Evolutionary conservation across 2,797 vertebrate genomes (phyloP), one percentile per base, ranked within the genome.

Genomic region (Betta splendens): DNA sequence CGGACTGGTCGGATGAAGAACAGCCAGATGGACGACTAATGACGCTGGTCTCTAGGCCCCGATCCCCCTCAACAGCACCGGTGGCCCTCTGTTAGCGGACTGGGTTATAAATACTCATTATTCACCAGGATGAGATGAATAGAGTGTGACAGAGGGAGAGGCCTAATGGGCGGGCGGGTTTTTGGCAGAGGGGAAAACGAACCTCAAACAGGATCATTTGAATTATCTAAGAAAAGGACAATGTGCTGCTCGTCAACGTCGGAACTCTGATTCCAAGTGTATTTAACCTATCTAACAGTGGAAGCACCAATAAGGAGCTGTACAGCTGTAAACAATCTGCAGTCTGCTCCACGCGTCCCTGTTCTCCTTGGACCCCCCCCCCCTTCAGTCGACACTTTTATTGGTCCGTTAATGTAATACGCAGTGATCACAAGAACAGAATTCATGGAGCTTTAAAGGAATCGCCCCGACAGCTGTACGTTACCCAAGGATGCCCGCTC

Each of bases 71-170:
- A 40, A 51, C 18, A 31, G 17, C 53, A 75, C 32, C 37, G 61
- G 62, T 31, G 21, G 46, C 15, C 42, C 36, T 55, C 67, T 66
- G 68, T 75, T 69, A 57, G 61, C 32, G 64, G 61, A 62, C 47
- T 43, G 20, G 18, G 59, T 60, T 80, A 83, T 71, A 79, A 77
- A 84, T 83, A 87, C 47, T 49, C 1, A 0, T 80, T 73, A 69
- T 70, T 80, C 69, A 79, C 63, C 11, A 2, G 17, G 4, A 0
- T 82, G 79, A 76, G 81, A 82, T 63, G 21, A 68, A 62, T 50
- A 60, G 72, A 81, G 18, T 18, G 7, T 28, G 47, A 26, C 45
- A 16, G n/a, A 31, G 51, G 17, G 25, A 55, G 60, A 56, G 36
- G 40, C 23, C 3, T 36, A 17, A 13, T 52, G 40, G 28, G 29